Evolutionary conservation across 2,797 vertebrate genomes (phyloP), one percentile per base, ranked within the genome.

Genomic region (Eospalax fontanierii): DNA sequence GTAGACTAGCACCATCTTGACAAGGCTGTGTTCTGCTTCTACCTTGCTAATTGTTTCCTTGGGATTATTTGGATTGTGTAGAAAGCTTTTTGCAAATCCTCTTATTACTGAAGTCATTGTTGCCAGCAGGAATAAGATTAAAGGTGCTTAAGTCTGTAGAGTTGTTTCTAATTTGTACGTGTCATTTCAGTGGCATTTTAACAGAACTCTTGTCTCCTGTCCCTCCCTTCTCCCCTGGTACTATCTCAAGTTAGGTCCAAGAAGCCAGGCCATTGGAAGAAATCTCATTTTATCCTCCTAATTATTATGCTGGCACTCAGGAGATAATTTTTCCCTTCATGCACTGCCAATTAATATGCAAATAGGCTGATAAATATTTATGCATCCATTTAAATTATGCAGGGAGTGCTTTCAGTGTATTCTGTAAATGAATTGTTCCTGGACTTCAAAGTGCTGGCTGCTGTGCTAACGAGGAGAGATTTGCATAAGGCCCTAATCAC

Each of bases 331-430:
- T 98, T 98, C 97, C 98, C 98, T 98, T 98, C 98, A 98, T 98
- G 98, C 98, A 98, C 98, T 98, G 99, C 99, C 99, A 99, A 99
- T 99, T 99, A 99, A 99, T 99, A 99, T 99, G 99, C 99, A 99
- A 99, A 99, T 99, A 98, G 99, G 98, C 99, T 99, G 99, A 99
- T 99, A 99, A 99, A 99, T 99, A 99, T 99, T 99, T 99, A 99
- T 99, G 99, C 98, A 97, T 10, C 3, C 97, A 99, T 99, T 99
- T 99, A 99, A 99, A 99, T 99, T 99, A 99, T 99, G 99, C 99
- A 99, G 99, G 98, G 98, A 99, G 99, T 98, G 99, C 99, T 99
- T 99, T 99, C 99, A 99, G 99, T 99, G 99, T 99, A 98, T 98
- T 98, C 98, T 99, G 99, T 99, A 99, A 99, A 99, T 99, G 99